Conservation (phyloP, 2,113 vertebrate species). For the chimpanzee (Pan troglodytes) region NHGRI_mPanTro3-v2.1_pri NC_072413.2:88530001-88530500, state of each 20-base stretch:
- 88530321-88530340: too few species aligned
- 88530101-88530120: background rate
- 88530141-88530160: constrained; percentile 58
- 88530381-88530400: too few species aligned
- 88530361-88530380: accelerated
- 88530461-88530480: background rate
- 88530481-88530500: background rate
- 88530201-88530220: constrained; percentile 41
- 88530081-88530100: background rate
- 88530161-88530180: constrained; percentile 53
- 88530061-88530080: background rate
- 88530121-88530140: background rate
- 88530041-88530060: background rate
- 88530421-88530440: background rate
- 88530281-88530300: background rate
- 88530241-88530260: constrained; percentile 54
- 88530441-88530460: background rate
- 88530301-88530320: too few species aligned
- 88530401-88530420: background rate
- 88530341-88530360: background rate
- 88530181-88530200: constrained; percentile 66
- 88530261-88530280: constrained; percentile 13
- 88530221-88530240: constrained; percentile 72
- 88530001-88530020: too few species aligned
- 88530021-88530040: accelerated